Base-by-base conservation (phyloP, 2,888 invertebrate genomes). In the Parnassius orleans region DNA sequence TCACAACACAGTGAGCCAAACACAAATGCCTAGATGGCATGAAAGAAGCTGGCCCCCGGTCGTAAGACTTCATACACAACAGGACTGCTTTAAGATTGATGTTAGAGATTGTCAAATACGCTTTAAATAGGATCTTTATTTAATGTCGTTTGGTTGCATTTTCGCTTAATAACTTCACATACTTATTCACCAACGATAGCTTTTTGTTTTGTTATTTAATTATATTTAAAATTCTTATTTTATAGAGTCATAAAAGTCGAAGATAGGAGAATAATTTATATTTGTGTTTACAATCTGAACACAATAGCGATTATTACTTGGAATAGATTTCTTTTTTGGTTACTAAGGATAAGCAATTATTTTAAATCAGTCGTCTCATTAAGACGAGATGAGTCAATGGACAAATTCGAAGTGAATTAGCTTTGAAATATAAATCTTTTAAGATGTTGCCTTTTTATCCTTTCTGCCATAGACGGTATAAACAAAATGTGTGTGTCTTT, bases 21-120 rank as follows among this genome's bases (percentile, higher is more conserved):
- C 77, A 76, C 75, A 75, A 74, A 72, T 72, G 69, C 67, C 72
- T 72, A 76, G 81, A 79, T 77, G 76, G 79, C 69, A 70, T 74
- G 77, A 77, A 81, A 79, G 81, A 79, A 80, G 77, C 76, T 75
- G 69, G 69, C 68, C 69, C 67, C 67, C 66, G 72, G 74, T 77
- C 79, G 77, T 74, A 75, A 73, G 68, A 64, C 61, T 19, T n/a
- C 50, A 19, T 19, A 24, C 53, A 12, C 44, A 54, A 44, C 63
- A 63, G 19, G 51, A 55, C 54, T 7, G 19, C 44, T 47, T 41
- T 15, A 3, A 12, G 48, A 50, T 54, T 41, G 58, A 54, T 51
- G 12, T 46, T n/a, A 52, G 10, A 15, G 11, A 24, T 14, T 12
- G 10, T 42, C 43, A 47, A 1, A 24, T 53, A 57, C 14, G 14